Percentiles rank a stretch among this genome's conserved stretches.
phyloP scores from a whole-genome alignment of 2,888 invertebrate species.

The Zygogramma bicolorata region DNA sequence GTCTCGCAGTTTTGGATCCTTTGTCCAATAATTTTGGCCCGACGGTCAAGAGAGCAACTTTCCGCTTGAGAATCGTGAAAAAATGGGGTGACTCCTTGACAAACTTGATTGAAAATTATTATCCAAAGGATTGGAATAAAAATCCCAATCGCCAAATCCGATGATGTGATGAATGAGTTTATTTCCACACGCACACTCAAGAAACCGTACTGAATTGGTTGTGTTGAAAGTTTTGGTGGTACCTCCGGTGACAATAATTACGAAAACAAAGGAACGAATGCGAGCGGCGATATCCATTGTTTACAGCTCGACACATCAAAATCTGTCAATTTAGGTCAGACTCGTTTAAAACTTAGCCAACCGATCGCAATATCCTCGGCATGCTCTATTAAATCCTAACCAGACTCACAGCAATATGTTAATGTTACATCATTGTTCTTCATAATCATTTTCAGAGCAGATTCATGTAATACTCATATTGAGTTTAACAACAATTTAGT shows the following conservation, averaged over 20 bases:
- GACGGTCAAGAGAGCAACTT: no score
- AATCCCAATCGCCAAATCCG: no score
- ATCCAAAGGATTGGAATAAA: no score
- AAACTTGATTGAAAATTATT: no score
- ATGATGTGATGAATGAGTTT: no score
- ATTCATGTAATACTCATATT: slow-evolving; percentile 31
- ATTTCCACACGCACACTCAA: no score
- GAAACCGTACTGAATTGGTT: background rate
- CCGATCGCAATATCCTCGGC: slow-evolving; percentile 50
- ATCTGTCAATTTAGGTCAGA: slow-evolving; percentile 33
- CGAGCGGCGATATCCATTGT: slow-evolving; percentile 23
- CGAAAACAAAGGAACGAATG: slow-evolving; percentile 14
- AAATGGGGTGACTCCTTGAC: no score
- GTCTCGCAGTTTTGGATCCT: no score
- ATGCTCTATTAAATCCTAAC: slow-evolving; percentile 52
- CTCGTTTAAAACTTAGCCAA: slow-evolving; percentile 33
- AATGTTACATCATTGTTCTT: slow-evolving; percentile 54
- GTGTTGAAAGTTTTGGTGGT: background rate
- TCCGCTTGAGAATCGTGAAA: no score
- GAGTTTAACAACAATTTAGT: slow-evolving; percentile 35
- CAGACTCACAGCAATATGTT: slow-evolving; percentile 48
- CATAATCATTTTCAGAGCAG: slow-evolving; percentile 36
- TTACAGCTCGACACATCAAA: slow-evolving; percentile 16
- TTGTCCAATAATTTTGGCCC: no score
- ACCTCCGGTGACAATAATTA: background rate